Evolutionary conservation across 2,113 vertebrate species (phyloP), one percentile per base, ranked within the genome.

Genomic region (Lophotis ruficrista): DNA sequence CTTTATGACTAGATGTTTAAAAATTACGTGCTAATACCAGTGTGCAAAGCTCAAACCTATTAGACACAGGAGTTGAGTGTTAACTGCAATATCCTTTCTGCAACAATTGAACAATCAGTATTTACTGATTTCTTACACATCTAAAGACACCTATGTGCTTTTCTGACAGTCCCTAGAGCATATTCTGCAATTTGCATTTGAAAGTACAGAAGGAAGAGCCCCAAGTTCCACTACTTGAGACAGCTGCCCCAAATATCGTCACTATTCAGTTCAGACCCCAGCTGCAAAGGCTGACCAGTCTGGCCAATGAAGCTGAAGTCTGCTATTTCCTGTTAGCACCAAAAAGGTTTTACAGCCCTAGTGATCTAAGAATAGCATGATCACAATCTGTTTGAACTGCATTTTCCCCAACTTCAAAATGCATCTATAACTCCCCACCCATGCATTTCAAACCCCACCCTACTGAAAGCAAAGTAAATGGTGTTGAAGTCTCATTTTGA

Each of bases 121-220:
- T 71, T 91, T 71, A 58, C 18, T 61, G 20, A 68, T 33, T 78
- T 73, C 47, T 71, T 71, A 43, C 54, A 66, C n/a, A 31, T 12
- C 12, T 38, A 35, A 35, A 54, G 31, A 45, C 72, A 18, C 18
- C 27, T 3, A 1, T 3, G 51, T 37, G 43, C 47, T 73, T 85
- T 82, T 28, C 48, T 25, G 54, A 45, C 68, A 37, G 75, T 86
- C 88, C 80, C 80, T 9, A 19, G 76, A 61, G 86, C 35, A 38
- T 25, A 25, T 45, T 50, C n/a, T 23, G 43, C 60, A 68, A 83
- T 95, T 90, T 92, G 92, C 94, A 93, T 92, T 19, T 75, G 88
- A 87, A 94, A 90, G 69, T 41, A 81, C 38, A 92, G 68, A 77
- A 82, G 68, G 21, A 76, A 76, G 90, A 93, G 80, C 25, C 79